A percentile compares a stretch with the other conserved stretches of the same genome.
These are phyloP conservation scores for Venturia canescens DNA, from an alignment of 1,140 invertebrate species.

Conservation along the genomic window DNA sequence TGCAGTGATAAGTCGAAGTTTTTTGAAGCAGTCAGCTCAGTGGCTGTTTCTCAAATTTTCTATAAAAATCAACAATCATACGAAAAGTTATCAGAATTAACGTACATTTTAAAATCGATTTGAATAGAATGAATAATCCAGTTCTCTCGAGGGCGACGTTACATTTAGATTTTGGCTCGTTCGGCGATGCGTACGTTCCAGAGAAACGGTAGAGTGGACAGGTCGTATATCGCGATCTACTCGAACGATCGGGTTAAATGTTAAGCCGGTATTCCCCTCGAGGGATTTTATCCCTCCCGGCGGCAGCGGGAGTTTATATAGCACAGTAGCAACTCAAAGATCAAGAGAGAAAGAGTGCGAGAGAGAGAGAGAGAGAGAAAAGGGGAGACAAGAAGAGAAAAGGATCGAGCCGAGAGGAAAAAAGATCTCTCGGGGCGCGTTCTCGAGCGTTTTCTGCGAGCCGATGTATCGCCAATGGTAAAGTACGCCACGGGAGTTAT, in stretches of 20 bases:
- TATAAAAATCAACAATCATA: neutral
- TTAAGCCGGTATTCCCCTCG: conserved; percentile 38
- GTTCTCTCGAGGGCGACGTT: neutral
- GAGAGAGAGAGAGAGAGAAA: conserved; percentile 15
- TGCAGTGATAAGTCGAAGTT: too few relatives aligned
- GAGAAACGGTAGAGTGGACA: conserved; percentile 26
- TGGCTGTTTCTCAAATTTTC: neutral
- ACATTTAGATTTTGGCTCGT: conserved; percentile 10
- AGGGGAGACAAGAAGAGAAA: neutral
- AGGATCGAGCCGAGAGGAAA: conserved; percentile 20
- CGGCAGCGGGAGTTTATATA: conserved; percentile 14
- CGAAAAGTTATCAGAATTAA: too few relatives aligned
- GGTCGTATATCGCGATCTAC: conserved; percentile 39
- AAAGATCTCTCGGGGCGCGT: conserved; percentile 49
- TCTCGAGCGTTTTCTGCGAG: conserved; percentile 38
- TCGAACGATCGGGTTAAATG: conserved; percentile 34
- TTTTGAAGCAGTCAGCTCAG: too few relatives aligned
- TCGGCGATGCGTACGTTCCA: conserved; percentile 13
- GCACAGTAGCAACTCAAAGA: conserved; percentile 25
- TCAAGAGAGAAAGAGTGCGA: conserved; percentile 36
- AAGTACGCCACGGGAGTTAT: neutral
- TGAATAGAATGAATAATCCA: neutral
- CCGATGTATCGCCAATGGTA: conserved; percentile 35
- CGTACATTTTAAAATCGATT: neutral
- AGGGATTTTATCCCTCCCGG: conserved; percentile 27